These are phyloP conservation scores for Apodemus sylvaticus DNA, from an alignment of 2,113 vertebrate genomes.

Conservation along the genomic window DNA sequence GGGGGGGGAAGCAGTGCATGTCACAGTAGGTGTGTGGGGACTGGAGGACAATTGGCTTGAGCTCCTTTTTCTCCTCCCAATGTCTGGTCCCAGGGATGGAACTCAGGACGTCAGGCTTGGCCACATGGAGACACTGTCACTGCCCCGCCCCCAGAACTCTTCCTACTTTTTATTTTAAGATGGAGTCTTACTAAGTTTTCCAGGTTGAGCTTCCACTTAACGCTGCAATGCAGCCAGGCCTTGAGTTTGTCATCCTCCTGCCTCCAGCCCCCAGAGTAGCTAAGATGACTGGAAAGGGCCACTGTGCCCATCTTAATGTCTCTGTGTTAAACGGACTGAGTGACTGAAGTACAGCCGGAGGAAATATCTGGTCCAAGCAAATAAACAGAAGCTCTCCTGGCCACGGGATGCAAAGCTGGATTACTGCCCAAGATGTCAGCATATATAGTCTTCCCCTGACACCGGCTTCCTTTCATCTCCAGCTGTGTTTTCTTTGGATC, in stretches of 20 bases:
- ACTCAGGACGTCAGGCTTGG: background rate
- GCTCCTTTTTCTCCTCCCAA: background rate
- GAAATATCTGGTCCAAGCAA: background rate
- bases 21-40: background rate
- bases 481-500: slow-evolving; percentile 73
- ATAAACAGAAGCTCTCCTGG: background rate
- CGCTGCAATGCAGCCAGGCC: background rate
- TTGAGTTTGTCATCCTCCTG: background rate
- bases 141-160: background rate
- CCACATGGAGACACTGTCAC: background rate
- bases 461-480: background rate
- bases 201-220: background rate
- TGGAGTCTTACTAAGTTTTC: background rate
- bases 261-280: background rate
- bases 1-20: background rate
- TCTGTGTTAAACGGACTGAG: background rate
- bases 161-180: background rate
- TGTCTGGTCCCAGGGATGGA: background rate
- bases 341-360: background rate
- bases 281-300: background rate
- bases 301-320: background rate
- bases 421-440: slow-evolving; percentile 50
- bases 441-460: too few species aligned
- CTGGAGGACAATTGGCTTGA: background rate
- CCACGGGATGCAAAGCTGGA: slow-evolving; percentile 11